Conservation (phyloP, 2,113 vertebrate species). For the Puntigrus tetrazona region DNA sequence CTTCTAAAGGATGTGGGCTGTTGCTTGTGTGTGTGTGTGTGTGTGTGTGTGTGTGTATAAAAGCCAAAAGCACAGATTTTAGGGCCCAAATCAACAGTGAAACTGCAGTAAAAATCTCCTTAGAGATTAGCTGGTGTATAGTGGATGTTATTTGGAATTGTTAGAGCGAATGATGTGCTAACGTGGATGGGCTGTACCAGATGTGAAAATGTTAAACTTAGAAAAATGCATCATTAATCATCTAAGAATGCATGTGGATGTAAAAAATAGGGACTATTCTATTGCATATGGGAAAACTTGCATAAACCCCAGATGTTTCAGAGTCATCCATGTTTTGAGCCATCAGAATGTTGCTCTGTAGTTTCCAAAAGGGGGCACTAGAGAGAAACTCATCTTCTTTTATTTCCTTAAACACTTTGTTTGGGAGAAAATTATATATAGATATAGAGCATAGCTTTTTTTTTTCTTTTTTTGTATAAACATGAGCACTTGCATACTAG, state of each 20-base stretch:
- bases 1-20: constrained; percentile 51
- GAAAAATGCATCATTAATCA: not conserved
- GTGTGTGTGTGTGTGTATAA: constrained; percentile 49
- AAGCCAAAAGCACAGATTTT: constrained; percentile 25
- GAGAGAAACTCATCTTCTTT: constrained; percentile 36
- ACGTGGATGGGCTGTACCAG: constrained; percentile 6
- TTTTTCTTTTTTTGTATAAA: not conserved
- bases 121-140: constrained; percentile 25
- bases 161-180: constrained; percentile 20
- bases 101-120: constrained; percentile 19
- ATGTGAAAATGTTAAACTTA: not conserved
- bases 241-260: not conserved
- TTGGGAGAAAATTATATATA: not conserved
- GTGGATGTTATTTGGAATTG: constrained; percentile 19
- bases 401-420: not conserved
- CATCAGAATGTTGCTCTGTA: constrained; percentile 43
- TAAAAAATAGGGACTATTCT: not conserved
- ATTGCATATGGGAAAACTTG: constrained; percentile 45
- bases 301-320: constrained; percentile 47
- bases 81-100: constrained; percentile 43
- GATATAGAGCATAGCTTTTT: not conserved
- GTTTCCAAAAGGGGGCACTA: constrained; percentile 47
- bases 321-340: constrained; percentile 26
- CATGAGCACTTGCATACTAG: not conserved
- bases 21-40: constrained; percentile 22